Base-by-base conservation (phyloP, 2,113 vertebrate species). In the Pelmatolapia mariae region DNA sequence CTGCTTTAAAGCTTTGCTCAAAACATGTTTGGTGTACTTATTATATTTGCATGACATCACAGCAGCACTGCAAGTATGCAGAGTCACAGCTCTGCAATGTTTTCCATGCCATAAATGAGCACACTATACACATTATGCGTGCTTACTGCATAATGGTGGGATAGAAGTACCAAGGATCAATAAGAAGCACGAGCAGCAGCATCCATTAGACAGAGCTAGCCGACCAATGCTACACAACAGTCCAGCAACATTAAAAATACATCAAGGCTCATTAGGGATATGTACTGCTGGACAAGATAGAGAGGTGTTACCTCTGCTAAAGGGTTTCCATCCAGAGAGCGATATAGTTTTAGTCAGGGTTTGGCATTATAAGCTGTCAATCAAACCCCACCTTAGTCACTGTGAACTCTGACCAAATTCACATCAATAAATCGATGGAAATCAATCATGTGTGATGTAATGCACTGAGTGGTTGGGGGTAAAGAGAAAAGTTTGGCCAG, bases 161-260 rank as follows among this genome's bases (percentile, higher is more conserved):
- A 83, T 13, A 88, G 85, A 71, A 86, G 82, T 36, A 78, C 19
- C 1, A 2, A 68, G 79, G 90, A 96, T 95, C 95, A 90, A 96
- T 96, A 94, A 73, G 26, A 80, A 79, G 91, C 87, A 90, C 84
- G 86, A 88, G 88, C 90, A 83, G 85, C 50, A 81, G 71, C 43
- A 19, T 94, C 94, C 94, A 95, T 95, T 94, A 95, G 89, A 87
- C 26, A 63, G 71, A 86, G 68, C 57, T 3, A 52, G 78, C 53
- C 13, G 50, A 90, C 80, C 61, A 71, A 52, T 7, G 53, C 92
- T 84, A 52, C 82, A 89, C 59, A 91, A 88, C 57, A 86, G 79
- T 59, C 84, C 54, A 82, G 26, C 53, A 7, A 56, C 94, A 96
- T 96, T 92, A 95, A 95, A 94, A 92, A 96, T 95, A 93, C 95